These are phyloP conservation scores for Scytalopus superciliaris DNA, from an alignment of 2,113 vertebrate species.

Conservation along the genomic window DNA sequence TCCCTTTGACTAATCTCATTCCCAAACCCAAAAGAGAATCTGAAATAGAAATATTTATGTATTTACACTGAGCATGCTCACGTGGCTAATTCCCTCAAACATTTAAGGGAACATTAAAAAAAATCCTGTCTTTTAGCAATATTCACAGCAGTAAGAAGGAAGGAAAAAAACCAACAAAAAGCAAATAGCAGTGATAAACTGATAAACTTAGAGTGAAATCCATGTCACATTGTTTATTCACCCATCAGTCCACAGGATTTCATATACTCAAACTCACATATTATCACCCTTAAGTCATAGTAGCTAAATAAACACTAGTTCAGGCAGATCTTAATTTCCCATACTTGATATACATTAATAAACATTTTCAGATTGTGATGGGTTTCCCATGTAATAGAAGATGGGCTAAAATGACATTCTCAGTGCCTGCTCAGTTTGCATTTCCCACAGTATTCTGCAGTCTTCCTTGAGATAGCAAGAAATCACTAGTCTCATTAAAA, in stretches of 20 bases:
- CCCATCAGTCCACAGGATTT: neutral
- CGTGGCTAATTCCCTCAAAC: neutral
- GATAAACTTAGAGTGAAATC: neutral
- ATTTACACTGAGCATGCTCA: neutral
- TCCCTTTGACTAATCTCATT: slow-evolving; percentile 34
- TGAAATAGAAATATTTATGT: slow-evolving; percentile 34
- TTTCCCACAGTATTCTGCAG: neutral
- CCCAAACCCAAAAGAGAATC: slow-evolving; percentile 28
- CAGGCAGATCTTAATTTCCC: neutral
- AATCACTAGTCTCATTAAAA: slow-evolving; percentile 3
- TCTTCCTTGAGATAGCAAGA: slow-evolving; percentile 9
- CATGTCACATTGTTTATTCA: neutral
- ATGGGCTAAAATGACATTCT: neutral
- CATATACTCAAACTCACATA: neutral
- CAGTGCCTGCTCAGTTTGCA: neutral
- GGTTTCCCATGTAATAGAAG: neutral
- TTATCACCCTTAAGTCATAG: neutral
- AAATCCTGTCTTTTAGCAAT: neutral
- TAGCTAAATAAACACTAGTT: neutral
- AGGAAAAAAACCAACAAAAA: neutral
- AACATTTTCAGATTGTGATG: neutral
- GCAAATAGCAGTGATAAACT: neutral
- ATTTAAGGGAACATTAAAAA: neutral
- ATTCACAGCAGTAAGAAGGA: neutral
- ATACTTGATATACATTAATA: neutral